Evolutionary conservation across 2,888 invertebrate species (phyloP).

Genomic region (Lithosia quadra): DNA sequence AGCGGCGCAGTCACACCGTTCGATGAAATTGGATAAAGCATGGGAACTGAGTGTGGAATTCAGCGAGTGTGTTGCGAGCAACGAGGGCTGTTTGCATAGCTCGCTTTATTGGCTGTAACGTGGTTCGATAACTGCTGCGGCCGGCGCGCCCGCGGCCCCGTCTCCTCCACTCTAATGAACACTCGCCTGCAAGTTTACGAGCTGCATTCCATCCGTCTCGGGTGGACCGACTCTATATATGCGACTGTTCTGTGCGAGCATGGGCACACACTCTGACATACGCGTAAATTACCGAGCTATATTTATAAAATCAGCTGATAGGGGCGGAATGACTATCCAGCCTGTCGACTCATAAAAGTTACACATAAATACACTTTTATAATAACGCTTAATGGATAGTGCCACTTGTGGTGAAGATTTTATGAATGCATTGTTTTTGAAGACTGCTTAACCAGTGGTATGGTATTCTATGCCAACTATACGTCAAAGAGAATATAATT

Average conservation of each 20-base stretch:
- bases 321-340: conserved; percentile 36
- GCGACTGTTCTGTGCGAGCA: conserved; percentile 42
- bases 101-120: conserved; percentile 84
- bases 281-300: conserved; percentile 22
- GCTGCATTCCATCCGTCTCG: conserved; percentile 67
- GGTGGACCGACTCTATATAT: conserved; percentile 49
- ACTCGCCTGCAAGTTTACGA: conserved; percentile 66
- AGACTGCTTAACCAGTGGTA: conserved; percentile 65
- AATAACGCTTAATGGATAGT: conserved; percentile 33
- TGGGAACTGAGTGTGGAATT: conserved; percentile 83
- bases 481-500: conserved; percentile 68
- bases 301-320: conserved; percentile 59
- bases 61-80: conserved; percentile 70
- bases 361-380: conserved; percentile 19
- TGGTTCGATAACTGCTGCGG: conserved; percentile 68
- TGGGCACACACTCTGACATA: conserved; percentile 22
- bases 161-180: conserved; percentile 72
- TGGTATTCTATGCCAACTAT: conserved; percentile 30
- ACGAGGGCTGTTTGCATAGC: conserved; percentile 81
- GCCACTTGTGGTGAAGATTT: conserved; percentile 79
- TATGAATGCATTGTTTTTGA: conserved; percentile 81
- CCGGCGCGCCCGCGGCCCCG: conserved; percentile 52
- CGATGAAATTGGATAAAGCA: conserved; percentile 85
- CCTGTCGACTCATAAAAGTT: conserved; percentile 28
- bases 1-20: conserved; percentile 74